Evolutionary conservation across 1,140 invertebrate genomes (phyloP).

Genomic region (Ceratosolen solmsi): DNA sequence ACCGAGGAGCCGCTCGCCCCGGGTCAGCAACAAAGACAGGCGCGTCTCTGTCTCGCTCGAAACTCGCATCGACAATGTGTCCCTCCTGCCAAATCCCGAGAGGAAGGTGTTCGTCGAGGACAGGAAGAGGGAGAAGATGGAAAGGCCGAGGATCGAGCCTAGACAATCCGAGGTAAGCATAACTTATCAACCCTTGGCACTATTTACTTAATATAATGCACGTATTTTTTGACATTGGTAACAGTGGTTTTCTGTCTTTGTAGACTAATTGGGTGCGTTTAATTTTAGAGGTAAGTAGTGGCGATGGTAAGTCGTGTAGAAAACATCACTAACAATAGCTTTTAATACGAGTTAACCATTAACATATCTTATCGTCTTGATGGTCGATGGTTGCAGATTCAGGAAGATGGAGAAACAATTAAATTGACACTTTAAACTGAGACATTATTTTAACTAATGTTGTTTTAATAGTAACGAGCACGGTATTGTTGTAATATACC

Average conservation of each 20-base stretch:
- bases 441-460: too few relatives aligned
- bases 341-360: neutral
- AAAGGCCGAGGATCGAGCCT: constrained; percentile 51
- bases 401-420: too few relatives aligned
- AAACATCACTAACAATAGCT: neutral
- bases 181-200: neutral
- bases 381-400: too few relatives aligned
- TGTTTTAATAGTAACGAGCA: too few relatives aligned
- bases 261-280: constrained; percentile 50
- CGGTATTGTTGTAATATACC: too few relatives aligned
- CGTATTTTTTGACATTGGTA: constrained; percentile 15
- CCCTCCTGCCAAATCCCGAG: constrained; percentile 67
- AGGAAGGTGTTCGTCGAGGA: constrained; percentile 77
- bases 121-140: constrained; percentile 70
- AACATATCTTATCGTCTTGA: too few relatives aligned
- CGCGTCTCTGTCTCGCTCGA: constrained; percentile 68
- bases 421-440: too few relatives aligned
- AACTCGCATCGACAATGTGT: constrained; percentile 67
- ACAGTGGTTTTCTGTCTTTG: constrained; percentile 40
- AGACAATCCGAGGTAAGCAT: constrained; percentile 53
- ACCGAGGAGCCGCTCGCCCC: constrained; percentile 69
- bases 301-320: constrained; percentile 8
- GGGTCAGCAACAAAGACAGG: constrained; percentile 67
- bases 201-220: neutral
- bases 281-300: constrained; percentile 23